Percentiles rank a stretch among this genome's conserved stretches.
phyloP scores from a whole-genome alignment of 1,140 invertebrate genomes.

The Branchinecta lindahli region DNA sequence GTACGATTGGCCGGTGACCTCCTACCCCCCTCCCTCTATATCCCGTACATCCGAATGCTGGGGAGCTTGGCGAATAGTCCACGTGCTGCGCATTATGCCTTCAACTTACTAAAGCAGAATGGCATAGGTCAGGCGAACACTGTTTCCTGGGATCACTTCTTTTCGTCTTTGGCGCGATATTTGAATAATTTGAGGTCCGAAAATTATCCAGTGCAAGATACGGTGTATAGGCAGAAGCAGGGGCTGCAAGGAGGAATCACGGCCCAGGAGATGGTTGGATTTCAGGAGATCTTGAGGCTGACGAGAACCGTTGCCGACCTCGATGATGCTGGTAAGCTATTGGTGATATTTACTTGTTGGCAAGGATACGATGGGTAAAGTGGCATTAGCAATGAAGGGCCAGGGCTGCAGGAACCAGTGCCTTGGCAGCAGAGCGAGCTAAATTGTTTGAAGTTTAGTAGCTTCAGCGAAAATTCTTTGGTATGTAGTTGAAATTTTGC shows the following conservation, averaged over 20 bases:
- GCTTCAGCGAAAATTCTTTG: no score
- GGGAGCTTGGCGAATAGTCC: conserved; percentile 56
- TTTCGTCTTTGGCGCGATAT: conserved; percentile 48
- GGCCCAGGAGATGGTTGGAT: conserved; percentile 67
- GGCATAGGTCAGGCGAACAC: conserved; percentile 33
- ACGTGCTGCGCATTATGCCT: conserved; percentile 58
- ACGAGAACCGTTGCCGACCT: conserved; percentile 52
- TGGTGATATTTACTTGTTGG: no score
- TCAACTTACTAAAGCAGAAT: conserved; percentile 66
- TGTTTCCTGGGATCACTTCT: conserved; percentile 77
- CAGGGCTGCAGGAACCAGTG: no score
- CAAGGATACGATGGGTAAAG: no score
- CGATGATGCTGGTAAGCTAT: conserved; percentile 24
- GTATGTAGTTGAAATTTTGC: no score
- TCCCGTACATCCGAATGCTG: conserved; percentile 73
- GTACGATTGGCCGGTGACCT: conserved; percentile 70
- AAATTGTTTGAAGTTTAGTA: no score
- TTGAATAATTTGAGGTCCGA: conserved; percentile 46
- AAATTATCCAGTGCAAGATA: conserved; percentile 40
- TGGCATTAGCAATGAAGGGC: no score
- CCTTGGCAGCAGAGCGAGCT: no score
- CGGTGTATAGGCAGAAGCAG: conserved; percentile 38
- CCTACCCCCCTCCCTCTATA: conserved; percentile 65
- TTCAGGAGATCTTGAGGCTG: conserved; percentile 60
- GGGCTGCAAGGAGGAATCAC: conserved; percentile 50